phyloP scores from a whole-genome alignment of 2,888 invertebrate genomes.

The Agrochola lota region DNA sequence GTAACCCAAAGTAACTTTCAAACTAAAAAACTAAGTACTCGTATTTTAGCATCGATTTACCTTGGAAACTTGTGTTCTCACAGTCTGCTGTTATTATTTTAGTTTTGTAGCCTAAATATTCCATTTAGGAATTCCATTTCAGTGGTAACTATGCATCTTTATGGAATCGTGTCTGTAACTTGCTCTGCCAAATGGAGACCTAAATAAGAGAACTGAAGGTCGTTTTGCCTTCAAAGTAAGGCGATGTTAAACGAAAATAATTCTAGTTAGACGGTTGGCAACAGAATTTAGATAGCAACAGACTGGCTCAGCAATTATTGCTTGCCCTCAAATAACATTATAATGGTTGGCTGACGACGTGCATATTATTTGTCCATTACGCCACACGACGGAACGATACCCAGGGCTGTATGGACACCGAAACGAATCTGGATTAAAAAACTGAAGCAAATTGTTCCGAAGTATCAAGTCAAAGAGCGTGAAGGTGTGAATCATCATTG shows the following conservation, averaged over 20 bases:
- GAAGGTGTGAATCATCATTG: conserved; percentile 35
- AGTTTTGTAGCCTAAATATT: conserved; percentile 51
- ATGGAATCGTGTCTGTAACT: conserved; percentile 36
- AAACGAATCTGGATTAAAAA: conserved; percentile 50
- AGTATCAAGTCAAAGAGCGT: conserved; percentile 26
- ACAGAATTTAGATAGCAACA: conserved; percentile 70
- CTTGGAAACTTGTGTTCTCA: conserved; percentile 54
- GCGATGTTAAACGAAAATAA: conserved; percentile 60
- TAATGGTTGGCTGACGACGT: conserved; percentile 80
- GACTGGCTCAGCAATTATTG: conserved; percentile 79
- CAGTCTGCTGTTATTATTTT: conserved; percentile 48
- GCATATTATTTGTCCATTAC: conserved; percentile 88
- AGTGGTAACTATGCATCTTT: conserved; percentile 44
- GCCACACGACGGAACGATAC: conserved; percentile 65
- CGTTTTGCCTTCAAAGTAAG: conserved; percentile 29
- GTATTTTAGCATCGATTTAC: conserved; percentile 58
- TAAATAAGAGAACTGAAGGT: conserved; percentile 35
- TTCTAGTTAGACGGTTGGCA: conserved; percentile 66
- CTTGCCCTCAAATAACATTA: conserved; percentile 86
- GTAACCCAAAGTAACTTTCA: conserved; percentile 50
- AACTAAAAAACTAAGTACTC: conserved; percentile 57
- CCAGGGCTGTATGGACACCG: conserved; percentile 63
- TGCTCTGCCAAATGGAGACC: conserved; percentile 30
- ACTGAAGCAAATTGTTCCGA: conserved; percentile 33
- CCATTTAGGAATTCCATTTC: conserved; percentile 49